Conservation (phyloP, 2,888 invertebrate species). For the Pocota personata region DNA sequence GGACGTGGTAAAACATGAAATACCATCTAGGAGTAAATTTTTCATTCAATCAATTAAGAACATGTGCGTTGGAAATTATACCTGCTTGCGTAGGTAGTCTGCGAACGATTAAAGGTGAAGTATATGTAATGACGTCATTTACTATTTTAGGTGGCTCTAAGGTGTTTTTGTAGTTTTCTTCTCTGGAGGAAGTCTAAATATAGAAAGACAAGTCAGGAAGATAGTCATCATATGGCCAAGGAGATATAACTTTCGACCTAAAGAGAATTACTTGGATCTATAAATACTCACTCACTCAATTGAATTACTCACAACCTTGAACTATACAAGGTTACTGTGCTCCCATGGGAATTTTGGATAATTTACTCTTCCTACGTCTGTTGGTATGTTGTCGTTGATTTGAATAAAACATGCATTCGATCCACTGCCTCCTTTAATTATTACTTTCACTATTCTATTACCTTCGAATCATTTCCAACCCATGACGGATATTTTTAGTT, state of each 20-base stretch:
- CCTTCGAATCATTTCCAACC: no score
- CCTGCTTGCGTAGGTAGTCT: not conserved
- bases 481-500: no score
- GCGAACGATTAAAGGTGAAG: not conserved
- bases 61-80: not conserved
- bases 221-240: not conserved
- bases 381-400: no score
- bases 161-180: not conserved
- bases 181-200: not conserved
- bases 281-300: not conserved
- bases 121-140: not conserved
- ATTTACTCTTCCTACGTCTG: not conserved
- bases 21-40: not conserved
- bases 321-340: not conserved
- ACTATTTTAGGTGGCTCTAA: not conserved
- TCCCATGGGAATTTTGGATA: not conserved
- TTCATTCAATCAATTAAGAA: slow-evolving; percentile 1
- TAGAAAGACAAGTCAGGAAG: not conserved
- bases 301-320: not conserved
- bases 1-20: not conserved
- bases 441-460: no score
- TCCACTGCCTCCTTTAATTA: no score
- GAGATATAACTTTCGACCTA: not conserved
- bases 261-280: not conserved
- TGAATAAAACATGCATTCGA: no score